A percentile compares a stretch with the other conserved stretches of the same genome.
Conservation (phyloP, 2,888 invertebrate genomes). For the Epinotia bilunana region DNA sequence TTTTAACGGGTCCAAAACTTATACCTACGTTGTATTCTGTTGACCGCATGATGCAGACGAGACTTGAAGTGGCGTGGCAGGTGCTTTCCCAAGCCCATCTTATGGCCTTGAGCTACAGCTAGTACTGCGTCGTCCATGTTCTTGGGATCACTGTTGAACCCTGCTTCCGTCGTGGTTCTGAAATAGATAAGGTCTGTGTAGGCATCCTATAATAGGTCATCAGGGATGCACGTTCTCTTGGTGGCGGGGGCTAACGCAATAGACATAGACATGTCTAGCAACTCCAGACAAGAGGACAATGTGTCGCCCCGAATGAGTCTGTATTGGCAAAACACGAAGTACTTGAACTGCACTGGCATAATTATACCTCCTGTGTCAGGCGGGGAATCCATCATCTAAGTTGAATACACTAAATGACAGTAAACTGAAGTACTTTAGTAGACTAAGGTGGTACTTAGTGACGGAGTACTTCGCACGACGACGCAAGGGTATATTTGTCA, state of each 20-base stretch:
- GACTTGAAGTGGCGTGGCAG: constrained; percentile 78
- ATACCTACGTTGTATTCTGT: constrained; percentile 69
- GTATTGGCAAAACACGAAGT: no score
- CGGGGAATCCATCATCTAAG: no score
- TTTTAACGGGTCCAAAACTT: not conserved
- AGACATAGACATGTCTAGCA: no score
- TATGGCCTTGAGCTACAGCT: constrained; percentile 75
- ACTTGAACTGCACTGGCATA: no score
- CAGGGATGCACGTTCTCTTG: not conserved
- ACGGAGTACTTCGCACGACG: no score
- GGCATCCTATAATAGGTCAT: not conserved
- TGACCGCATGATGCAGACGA: constrained; percentile 76
- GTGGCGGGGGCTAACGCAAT: not conserved
- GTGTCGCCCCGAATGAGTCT: no score
- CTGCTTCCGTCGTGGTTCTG: constrained; percentile 64
- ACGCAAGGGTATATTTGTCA: no score
- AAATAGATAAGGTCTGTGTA: constrained; percentile 1
- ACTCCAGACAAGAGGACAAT: no score
- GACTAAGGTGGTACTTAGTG: no score
- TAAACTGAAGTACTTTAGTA: no score
- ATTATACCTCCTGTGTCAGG: no score
- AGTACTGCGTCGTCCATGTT: constrained; percentile 78
- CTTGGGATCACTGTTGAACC: constrained; percentile 64
- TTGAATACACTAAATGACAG: no score
- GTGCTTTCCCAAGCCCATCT: constrained; percentile 71